Percentiles rank a stretch among this genome's conserved stretches.
Evolutionary conservation across 2,888 invertebrate genomes (phyloP).

Genomic region (Apeira syringaria): DNA sequence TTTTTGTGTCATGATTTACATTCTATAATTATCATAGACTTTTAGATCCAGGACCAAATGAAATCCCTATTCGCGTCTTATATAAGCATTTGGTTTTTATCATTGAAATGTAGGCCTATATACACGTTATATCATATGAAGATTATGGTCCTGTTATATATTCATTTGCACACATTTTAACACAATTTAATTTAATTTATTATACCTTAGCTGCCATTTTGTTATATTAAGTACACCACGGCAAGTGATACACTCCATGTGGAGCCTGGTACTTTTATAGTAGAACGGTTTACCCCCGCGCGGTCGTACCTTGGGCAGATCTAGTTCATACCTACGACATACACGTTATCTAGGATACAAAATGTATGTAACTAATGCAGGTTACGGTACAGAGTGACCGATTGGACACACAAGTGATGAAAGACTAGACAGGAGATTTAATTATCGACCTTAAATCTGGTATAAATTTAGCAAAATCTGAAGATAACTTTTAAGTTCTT

Average conservation of each 20-base stretch:
- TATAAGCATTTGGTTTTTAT: no score
- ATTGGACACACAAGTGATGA: background rate
- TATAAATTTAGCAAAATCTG: no score
- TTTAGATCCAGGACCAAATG: no score
- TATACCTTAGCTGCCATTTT: conserved; percentile 81
- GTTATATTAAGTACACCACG: conserved; percentile 66
- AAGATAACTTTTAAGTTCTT: no score
- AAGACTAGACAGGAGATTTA: no score
- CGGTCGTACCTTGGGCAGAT: conserved; percentile 39
- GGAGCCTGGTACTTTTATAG: conserved; percentile 69
- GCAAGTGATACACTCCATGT: conserved; percentile 69
- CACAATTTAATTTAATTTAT: conserved; percentile 32
- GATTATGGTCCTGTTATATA: no score
- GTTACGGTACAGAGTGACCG: background rate
- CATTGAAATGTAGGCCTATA: no score
- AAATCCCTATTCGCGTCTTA: no score
- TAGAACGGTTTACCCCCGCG: conserved; percentile 63
- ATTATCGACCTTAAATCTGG: no score
- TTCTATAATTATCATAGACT: no score
- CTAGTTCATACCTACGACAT: conserved; percentile 33
- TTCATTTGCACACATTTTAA: conserved; percentile 14
- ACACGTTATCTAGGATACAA: conserved; percentile 26
- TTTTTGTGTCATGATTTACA: no score
- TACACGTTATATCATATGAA: no score
- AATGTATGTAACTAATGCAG: conserved; percentile 23